Evolutionary conservation across 2,797 vertebrate genomes (phyloP).

Genomic region (Urocyon cinereoargenteus): DNA sequence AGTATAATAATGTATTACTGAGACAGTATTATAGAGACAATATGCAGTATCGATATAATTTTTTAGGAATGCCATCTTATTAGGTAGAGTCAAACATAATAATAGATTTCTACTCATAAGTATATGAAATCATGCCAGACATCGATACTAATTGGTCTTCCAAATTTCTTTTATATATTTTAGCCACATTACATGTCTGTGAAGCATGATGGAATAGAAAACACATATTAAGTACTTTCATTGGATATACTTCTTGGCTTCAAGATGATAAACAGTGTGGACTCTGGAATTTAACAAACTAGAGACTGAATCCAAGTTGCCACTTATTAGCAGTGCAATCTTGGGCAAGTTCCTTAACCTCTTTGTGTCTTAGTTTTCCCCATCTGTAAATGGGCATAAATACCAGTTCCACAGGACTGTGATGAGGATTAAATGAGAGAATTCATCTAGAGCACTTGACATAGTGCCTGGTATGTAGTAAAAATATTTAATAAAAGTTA

Average conservation of each 20-base stretch:
- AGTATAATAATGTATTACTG: background rate
- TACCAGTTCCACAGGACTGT: background rate
- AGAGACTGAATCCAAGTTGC: conserved; percentile 9
- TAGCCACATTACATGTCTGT: background rate
- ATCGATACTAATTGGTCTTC: conserved; percentile 13
- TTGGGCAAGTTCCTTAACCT: background rate
- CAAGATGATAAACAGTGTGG: background rate
- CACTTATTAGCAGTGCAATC: background rate
- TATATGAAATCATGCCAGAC: background rate
- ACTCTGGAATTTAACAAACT: conserved; percentile 1
- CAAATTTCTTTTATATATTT: conserved; percentile 16
- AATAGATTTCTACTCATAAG: conserved; percentile 56
- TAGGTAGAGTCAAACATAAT: conserved; percentile 45
- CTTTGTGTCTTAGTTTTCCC: conserved; percentile 27
- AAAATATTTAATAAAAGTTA: background rate
- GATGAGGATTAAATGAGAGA: background rate
- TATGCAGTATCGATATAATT: background rate
- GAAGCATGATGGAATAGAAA: background rate
- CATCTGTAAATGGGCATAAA: conserved; percentile 45
- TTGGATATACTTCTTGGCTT: background rate
- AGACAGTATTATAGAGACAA: background rate
- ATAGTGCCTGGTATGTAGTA: background rate
- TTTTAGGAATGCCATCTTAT: conserved; percentile 10
- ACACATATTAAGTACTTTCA: background rate
- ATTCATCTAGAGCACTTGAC: background rate